Base-by-base conservation (phyloP, 2,113 vertebrate genomes). In the Dinomys branickii region DNA sequence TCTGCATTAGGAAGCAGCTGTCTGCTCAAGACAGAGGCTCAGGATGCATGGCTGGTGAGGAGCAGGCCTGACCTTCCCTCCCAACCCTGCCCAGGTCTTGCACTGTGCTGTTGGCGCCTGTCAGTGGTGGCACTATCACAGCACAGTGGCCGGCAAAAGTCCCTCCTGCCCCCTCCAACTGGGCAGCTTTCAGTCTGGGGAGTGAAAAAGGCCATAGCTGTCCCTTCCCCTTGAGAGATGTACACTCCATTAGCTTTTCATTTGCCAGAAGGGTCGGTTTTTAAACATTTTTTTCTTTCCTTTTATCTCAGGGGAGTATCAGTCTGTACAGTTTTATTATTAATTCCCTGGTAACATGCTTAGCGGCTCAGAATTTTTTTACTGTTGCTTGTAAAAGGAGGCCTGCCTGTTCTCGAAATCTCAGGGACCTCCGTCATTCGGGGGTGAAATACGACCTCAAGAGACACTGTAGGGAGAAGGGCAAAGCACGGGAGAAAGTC, bases 241-340 rank as follows among this genome's bases (percentile, higher is more conserved):
- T 19, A 93, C 63, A 94, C 91, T 78, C 94, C 95, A 97, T 97
- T 98, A 97, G 91, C 65, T 97, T 98, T 95, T 95, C 95, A 97
- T 97, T 98, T 96, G 83, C 95, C 59, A 73, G 94, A 96, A 97
- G 94, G 91, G 93, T 96, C 20, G 5, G 20, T 75, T 97, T 96
- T 94, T 93, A 81, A 96, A 97, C 95, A 97, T 94, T 97, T 96
- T 77, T 96, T 94, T 93, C 95, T 97, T 95, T 96, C 71, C 67
- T 94, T 97, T 94, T 96, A 96, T 96, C 89, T 97, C 91, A 92
- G 75, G 95, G 77, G 97, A 95, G 92, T 97, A 97, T 94, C 94
- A 97, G 88, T 96, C 95, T 95, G 89, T 91, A 96, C 58, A 96
- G 96, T 97, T 97, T 97, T 97, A 97, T 97, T 97, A 97, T 96